Evolutionary conservation across 2,797 vertebrate genomes (phyloP).

Genomic region (Myoxocephalus aenaeus): DNA sequence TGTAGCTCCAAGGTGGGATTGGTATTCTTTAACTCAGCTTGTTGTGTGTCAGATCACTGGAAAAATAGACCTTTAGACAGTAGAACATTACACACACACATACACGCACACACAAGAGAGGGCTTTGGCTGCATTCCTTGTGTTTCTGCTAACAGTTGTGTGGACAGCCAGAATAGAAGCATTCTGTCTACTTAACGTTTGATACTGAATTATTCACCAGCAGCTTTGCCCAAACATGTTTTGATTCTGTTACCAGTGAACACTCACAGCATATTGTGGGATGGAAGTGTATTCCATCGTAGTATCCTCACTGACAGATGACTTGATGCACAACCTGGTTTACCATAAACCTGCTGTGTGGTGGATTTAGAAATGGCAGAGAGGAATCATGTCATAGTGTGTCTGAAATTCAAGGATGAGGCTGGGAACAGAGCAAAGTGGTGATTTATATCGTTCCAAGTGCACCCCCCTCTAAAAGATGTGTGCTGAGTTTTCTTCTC

Average conservation of each 20-base stretch:
- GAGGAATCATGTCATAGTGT: conserved; percentile 41
- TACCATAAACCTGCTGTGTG: neutral
- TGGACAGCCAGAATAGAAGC: conserved; percentile 35
- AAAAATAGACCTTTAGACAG: conserved; percentile 54
- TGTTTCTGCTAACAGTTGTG: conserved; percentile 56
- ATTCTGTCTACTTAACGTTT: conserved; percentile 52
- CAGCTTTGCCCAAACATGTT: conserved; percentile 58
- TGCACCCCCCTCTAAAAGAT: neutral
- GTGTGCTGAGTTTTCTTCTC: conserved; percentile 11
- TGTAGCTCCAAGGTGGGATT: conserved; percentile 70
- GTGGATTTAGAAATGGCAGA: conserved; percentile 22
- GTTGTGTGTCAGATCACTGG: conserved; percentile 62
- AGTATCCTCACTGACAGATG: neutral
- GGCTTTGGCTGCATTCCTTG: conserved; percentile 32
- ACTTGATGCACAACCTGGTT: conserved; percentile 9
- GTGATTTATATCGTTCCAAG: conserved; percentile 34
- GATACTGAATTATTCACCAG: conserved; percentile 66
- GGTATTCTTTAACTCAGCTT: conserved; percentile 69
- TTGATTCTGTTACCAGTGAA: conserved; percentile 45
- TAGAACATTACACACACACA: neutral
- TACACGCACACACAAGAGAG: conserved; percentile 8
- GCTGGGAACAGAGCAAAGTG: conserved; percentile 25
- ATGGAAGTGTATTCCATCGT: conserved; percentile 39
- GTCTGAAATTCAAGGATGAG: conserved; percentile 45
- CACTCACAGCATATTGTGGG: conserved; percentile 45